Conservation (phyloP, 2,113 vertebrate genomes). For the Entelurus aequoreus region DNA sequence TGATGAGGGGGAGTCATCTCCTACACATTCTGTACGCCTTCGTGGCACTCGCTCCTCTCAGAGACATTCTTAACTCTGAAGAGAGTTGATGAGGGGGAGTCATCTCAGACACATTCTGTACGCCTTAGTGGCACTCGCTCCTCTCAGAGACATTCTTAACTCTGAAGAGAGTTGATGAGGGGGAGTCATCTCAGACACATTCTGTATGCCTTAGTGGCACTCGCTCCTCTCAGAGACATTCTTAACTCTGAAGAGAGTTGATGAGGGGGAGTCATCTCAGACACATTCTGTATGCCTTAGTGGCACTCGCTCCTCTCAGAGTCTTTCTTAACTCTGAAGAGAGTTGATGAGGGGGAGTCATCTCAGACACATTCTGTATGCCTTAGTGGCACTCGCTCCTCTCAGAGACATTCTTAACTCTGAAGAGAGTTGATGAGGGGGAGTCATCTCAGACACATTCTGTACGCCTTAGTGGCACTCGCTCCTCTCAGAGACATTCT, state of each 20-base stretch:
- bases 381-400: neutral
- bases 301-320: neutral
- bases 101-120: constrained; percentile 1
- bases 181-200: constrained; percentile 1
- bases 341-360: neutral
- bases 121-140: neutral
- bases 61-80: neutral
- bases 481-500: neutral
- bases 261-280: neutral
- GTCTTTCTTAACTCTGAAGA: no score
- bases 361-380: constrained; percentile 1
- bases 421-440: neutral
- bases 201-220: no score
- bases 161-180: neutral
- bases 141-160: neutral
- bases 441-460: constrained; percentile 1
- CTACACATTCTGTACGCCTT: no score
- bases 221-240: neutral
- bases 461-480: no score
- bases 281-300: no score
- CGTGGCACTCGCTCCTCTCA: neutral
- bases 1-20: constrained; percentile 2
- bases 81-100: neutral
- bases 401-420: neutral
- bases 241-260: no score